Conservation (phyloP, 2,888 invertebrate species). For the Rhimphoctona megacephalus region DNA sequence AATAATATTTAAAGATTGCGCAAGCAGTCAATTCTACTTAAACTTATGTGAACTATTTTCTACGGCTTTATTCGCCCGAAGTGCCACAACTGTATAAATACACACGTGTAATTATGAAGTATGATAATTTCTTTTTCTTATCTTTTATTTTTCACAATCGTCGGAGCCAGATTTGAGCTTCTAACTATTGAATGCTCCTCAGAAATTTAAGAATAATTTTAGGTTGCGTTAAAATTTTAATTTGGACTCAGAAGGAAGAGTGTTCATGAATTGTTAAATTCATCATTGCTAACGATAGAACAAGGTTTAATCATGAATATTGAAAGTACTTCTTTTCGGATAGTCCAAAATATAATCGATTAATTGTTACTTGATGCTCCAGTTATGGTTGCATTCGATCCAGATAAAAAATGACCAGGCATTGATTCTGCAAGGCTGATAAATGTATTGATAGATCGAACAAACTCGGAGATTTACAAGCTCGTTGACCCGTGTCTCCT, state of each 20-base stretch:
- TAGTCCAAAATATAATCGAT: not conserved
- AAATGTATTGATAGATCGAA: constrained; percentile 12
- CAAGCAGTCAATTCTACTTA: not conserved
- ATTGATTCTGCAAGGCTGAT: constrained; percentile 1
- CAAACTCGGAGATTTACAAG: constrained; percentile 42
- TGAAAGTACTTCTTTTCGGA: not conserved
- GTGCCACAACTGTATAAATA: too few relatives aligned
- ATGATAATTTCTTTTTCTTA: too few relatives aligned
- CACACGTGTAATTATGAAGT: too few relatives aligned
- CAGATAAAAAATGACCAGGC: not conserved
- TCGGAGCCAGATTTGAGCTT: not conserved
- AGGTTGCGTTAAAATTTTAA: not conserved
- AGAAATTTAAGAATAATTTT: not conserved
- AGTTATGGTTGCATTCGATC: not conserved
- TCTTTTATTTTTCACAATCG: not conserved
- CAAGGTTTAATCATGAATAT: not conserved
- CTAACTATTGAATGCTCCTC: not conserved
- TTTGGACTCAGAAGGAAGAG: not conserved
- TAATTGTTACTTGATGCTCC: not conserved
- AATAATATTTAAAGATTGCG: not conserved
- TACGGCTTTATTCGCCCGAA: too few relatives aligned
- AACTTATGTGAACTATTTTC: not conserved
- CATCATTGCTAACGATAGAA: not conserved
- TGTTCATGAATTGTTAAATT: not conserved
- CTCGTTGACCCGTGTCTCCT: constrained; percentile 63